Base-by-base conservation (phyloP, 2,888 invertebrate genomes). In the Steinernema scapterisci region DNA sequence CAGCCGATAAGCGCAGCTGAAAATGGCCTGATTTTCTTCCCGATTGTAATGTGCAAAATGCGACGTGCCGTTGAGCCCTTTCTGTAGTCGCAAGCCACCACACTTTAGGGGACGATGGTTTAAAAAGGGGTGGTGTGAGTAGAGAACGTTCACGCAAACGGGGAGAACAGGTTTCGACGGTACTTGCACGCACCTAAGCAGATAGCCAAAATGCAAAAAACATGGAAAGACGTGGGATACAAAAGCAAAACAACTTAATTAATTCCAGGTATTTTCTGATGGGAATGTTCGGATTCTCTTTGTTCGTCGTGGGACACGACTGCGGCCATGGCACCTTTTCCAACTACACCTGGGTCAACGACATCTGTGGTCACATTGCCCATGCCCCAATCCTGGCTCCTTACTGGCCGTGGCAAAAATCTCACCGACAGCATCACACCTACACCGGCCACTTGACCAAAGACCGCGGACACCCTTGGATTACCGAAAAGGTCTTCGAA, bases 351-450 rank as follows among this genome's bases (percentile, higher is more conserved):
- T 80, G 80, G 82, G 71, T 83, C 46, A 84, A 84, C 52, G 84
- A 84, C 73, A 76, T 84, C 19, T 82, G 80, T 46, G 84, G 84
- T 11, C 83, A 84, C 56, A 70, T 83, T 27, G 81, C 83, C 21
- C 83, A 81, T 73, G 77, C 80, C 0, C 79, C 81, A 11, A 71
- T 84, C 38, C 73, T 84, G 70, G 82, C 83, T 31, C 84, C 84
- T 16, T 84, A 78, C 77, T 84, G 82, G 81, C 84, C 84, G 38
- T 84, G 84, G 84, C 83, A 83, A 73, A 83, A 83, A 72, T 78
- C 77, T n/a, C 84, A 84, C 75, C 73, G 81, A 51, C 79, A 79
- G 70, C 83, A 83, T 71, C 83, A 83, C 72, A 78, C 82, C 1
- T 76, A 70, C 75, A 76, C 76, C 13, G 76, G 76, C 23, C 76